These are phyloP conservation scores for Premnoplex brunnescens DNA, from an alignment of 2,797 vertebrate genomes.

Conservation along the genomic window DNA sequence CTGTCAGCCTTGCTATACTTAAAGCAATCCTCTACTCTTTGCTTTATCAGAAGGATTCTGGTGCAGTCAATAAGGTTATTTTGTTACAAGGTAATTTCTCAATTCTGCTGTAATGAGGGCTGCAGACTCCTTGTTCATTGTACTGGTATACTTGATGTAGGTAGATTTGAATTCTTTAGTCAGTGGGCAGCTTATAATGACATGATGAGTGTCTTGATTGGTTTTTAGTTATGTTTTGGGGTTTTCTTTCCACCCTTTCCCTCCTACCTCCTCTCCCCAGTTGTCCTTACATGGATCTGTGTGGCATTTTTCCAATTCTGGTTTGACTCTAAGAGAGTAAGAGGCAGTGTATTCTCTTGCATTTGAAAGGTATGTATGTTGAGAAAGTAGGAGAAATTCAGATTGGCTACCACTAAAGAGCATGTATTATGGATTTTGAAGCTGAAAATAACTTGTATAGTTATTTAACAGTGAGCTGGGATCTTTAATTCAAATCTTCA, in stretches of 20 bases:
- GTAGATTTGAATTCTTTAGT: constrained; percentile 32
- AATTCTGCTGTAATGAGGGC: constrained; percentile 1
- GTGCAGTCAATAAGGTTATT: constrained; percentile 49
- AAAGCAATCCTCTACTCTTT: constrained; percentile 48
- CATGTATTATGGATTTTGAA: constrained; percentile 15
- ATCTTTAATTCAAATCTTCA: constrained; percentile 54
- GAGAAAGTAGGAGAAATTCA: constrained; percentile 49
- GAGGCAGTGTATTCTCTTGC: constrained; percentile 42
- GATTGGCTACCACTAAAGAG: constrained; percentile 52
- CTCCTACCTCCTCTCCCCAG: constrained; percentile 14
- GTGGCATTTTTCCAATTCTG: constrained; percentile 60
- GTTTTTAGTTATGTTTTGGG: constrained; percentile 34
- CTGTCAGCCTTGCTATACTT: constrained; percentile 43
- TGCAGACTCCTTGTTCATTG: constrained; percentile 23
- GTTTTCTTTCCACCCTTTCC: background rate
- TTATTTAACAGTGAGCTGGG: constrained; percentile 66
- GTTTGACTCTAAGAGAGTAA: constrained; percentile 61
- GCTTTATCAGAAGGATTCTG: constrained; percentile 56
- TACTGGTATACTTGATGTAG: constrained; percentile 13
- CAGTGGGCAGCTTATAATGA: constrained; percentile 32
- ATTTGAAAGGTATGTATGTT: constrained; percentile 44
- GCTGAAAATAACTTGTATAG: constrained; percentile 48
- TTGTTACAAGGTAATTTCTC: constrained; percentile 49
- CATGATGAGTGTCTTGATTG: constrained; percentile 24
- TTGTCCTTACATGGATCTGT: constrained; percentile 60